Evolutionary conservation across 1,140 invertebrate genomes (phyloP).

Genomic region (Zaprionus gabonicus): DNA sequence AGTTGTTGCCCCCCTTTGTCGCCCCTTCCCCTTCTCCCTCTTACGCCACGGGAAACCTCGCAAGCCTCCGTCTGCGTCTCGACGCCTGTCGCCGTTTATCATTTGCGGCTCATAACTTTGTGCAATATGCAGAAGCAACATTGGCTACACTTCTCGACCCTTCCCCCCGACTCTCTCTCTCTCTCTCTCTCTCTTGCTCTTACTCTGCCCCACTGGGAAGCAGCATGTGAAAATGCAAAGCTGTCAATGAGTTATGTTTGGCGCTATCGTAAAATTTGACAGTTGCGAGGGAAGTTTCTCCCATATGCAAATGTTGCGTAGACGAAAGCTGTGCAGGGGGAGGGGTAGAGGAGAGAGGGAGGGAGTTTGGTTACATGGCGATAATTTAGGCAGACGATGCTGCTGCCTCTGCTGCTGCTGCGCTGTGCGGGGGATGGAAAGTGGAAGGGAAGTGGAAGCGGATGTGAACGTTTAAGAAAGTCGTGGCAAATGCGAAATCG

Average conservation of each 20-base stretch:
- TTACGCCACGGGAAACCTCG: background rate
- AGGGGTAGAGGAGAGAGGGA: background rate
- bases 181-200: background rate
- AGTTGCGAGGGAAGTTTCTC: conserved; percentile 37
- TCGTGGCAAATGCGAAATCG: conserved; percentile 52
- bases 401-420: background rate
- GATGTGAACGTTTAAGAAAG: conserved; percentile 68
- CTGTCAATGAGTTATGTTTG: conserved; percentile 83
- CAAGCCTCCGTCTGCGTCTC: background rate
- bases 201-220: background rate
- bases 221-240: conserved; percentile 80
- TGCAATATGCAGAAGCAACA: conserved; percentile 75
- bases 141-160: conserved; percentile 16
- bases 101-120: conserved; percentile 84
- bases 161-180: background rate
- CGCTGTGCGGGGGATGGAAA: conserved; percentile 33
- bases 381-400: conserved; percentile 1
- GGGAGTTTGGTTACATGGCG: conserved; percentile 3
- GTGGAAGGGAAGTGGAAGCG: conserved; percentile 67
- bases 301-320: conserved; percentile 65
- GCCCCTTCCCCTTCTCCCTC: background rate
- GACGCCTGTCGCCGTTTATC: conserved; percentile 67
- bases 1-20: conserved; percentile 7
- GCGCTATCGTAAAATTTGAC: conserved; percentile 82
- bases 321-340: background rate